Conservation (phyloP, 2,113 vertebrate species). For the Stigmatopora argus region DNA sequence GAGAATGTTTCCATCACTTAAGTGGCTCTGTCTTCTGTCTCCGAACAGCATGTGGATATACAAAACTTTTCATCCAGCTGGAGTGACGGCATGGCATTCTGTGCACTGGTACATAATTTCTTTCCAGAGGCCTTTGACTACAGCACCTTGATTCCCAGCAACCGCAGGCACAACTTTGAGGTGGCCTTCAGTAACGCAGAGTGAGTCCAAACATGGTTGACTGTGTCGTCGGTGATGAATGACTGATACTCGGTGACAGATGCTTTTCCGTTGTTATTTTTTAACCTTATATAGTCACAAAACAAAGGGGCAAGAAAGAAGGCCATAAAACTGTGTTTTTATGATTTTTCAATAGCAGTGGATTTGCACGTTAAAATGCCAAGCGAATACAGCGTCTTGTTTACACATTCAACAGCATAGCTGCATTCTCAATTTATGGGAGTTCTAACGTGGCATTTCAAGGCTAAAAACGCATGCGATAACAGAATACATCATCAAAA, state of each 20-base stretch:
- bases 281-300: not conserved
- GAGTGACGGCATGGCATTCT: conserved; percentile 97
- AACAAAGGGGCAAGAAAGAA: not conserved
- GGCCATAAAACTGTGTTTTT: not conserved
- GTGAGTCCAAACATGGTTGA: conserved; percentile 73
- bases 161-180: conserved; percentile 93
- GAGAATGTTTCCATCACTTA: conserved; percentile 12
- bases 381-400: not conserved
- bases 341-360: not conserved
- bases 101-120: conserved; percentile 94
- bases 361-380: not conserved
- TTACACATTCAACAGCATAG: conserved; percentile 2
- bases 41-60: conserved; percentile 84
- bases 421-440: not conserved
- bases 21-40: conserved; percentile 3
- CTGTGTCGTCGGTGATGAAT: conserved; percentile 3
- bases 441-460: not conserved
- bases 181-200: conserved; percentile 91
- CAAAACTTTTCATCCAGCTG: conserved; percentile 99
- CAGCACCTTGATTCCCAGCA: conserved; percentile 81
- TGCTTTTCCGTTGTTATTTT: not conserved
- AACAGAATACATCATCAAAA: not conserved
- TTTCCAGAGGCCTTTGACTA: conserved; percentile 96
- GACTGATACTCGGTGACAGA: conserved; percentile 12
- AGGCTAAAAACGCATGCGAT: not conserved